Percentiles rank a stretch among this genome's conserved stretches.
Evolutionary conservation across 1,140 invertebrate species (phyloP).

Genomic region (Odontomachus brunneus): DNA sequence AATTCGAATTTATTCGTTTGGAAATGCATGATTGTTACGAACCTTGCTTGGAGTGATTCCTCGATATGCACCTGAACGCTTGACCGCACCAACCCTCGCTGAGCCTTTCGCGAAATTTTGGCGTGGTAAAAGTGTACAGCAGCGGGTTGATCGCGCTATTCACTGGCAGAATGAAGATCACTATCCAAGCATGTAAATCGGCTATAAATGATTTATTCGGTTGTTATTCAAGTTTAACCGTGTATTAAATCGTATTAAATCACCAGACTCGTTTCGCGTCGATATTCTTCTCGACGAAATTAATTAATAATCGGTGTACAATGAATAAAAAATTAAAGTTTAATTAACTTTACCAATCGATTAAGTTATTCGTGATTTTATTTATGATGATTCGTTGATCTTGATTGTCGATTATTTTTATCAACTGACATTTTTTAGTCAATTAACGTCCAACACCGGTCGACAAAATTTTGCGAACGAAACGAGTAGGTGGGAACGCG

Average conservation of each 20-base stretch:
- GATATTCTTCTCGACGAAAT: no score
- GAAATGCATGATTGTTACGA: constrained; percentile 5
- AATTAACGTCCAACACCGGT: no score
- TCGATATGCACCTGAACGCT: constrained; percentile 69
- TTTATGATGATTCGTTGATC: no score
- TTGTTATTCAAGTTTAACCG: constrained; percentile 5
- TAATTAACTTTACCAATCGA: no score
- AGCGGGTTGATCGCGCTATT: constrained; percentile 93
- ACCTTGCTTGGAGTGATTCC: constrained; percentile 74
- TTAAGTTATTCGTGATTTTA: no score
- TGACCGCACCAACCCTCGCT: constrained; percentile 74
- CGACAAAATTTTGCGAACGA: background rate
- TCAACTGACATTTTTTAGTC: background rate
- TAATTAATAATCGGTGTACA: no score
- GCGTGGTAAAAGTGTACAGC: constrained; percentile 92
- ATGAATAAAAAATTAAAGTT: no score
- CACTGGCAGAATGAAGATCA: constrained; percentile 91
- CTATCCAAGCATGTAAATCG: constrained; percentile 90
- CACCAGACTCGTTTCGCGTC: background rate
- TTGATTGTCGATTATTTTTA: background rate
- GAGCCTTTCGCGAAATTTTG: constrained; percentile 87
- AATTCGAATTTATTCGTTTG: background rate
- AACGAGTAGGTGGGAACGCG: background rate
- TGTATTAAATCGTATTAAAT: background rate
- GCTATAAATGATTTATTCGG: constrained; percentile 80